Conservation (phyloP, 2,113 vertebrate genomes). For the Colistium nudipinnis region DNA sequence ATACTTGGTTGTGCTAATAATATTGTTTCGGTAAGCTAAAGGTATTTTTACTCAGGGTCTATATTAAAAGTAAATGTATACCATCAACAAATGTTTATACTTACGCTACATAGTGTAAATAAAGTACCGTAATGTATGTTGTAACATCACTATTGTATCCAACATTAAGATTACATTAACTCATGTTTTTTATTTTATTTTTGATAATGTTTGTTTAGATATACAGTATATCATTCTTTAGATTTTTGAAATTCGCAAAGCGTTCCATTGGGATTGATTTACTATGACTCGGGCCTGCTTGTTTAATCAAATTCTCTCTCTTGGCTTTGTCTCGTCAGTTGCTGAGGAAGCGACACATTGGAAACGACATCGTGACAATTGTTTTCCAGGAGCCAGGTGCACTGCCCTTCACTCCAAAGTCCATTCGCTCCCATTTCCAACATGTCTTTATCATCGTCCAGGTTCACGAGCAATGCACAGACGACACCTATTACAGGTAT, state of each 20-base stretch:
- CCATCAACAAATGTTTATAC: neutral
- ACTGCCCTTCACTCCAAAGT: conserved; percentile 88
- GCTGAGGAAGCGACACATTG: conserved; percentile 91
- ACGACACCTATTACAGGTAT: conserved; percentile 88
- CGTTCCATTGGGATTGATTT: no score
- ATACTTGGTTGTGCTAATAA: no score
- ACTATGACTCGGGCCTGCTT: neutral
- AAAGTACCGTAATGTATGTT: neutral
- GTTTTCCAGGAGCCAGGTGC: conserved; percentile 93
- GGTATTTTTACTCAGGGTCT: neutral
- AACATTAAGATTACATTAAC: no score
- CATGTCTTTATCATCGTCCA: conserved; percentile 91
- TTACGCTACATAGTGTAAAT: neutral
- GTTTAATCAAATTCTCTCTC: conserved; percentile 22
- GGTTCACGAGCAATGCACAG: conserved; percentile 83
- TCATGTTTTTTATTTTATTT: no score
- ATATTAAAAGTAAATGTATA: neutral
- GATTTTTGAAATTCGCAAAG: no score
- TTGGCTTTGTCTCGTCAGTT: conserved; percentile 74
- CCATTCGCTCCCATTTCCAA: conserved; percentile 93
- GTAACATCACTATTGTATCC: no score
- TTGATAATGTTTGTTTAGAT: no score
- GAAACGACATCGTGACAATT: conserved; percentile 93
- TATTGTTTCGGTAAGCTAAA: neutral
- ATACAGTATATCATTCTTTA: no score